Conservation (phyloP, 2,888 invertebrate genomes). For the Brassicogethes aeneus region DNA sequence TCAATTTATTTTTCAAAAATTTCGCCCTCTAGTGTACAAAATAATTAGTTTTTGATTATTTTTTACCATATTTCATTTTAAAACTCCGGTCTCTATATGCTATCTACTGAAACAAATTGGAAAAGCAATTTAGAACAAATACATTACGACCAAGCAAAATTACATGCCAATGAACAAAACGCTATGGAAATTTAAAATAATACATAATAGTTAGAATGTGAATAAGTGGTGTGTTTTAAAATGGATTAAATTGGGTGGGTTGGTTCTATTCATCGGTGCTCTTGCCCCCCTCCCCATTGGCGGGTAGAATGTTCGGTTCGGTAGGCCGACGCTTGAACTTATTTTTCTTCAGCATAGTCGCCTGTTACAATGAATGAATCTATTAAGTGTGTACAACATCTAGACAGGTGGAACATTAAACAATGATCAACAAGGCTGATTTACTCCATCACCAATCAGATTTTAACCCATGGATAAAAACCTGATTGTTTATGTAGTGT, state of each 20-base stretch:
- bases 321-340: slow-evolving; percentile 95
- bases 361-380: slow-evolving; percentile 53
- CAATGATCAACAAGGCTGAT: too few relatives aligned
- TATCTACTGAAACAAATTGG: slow-evolving; percentile 15
- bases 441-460: too few relatives aligned
- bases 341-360: slow-evolving; percentile 99
- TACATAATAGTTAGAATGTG: slow-evolving; percentile 17
- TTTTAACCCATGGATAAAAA: too few relatives aligned
- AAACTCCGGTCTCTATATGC: too few relatives aligned
- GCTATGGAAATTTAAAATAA: slow-evolving; percentile 12
- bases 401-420: slow-evolving; percentile 12
- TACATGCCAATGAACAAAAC: slow-evolving; percentile 20
- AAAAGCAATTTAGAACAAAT: slow-evolving; percentile 16
- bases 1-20: too few relatives aligned
- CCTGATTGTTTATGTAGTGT: too few relatives aligned
- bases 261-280: slow-evolving; percentile 49
- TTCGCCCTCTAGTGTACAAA: too few relatives aligned
- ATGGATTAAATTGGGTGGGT: slow-evolving; percentile 23
- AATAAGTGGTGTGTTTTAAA: slow-evolving; percentile 20
- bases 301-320: slow-evolving; percentile 66
- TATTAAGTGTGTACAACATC: slow-evolving; percentile 17
- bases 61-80: too few relatives aligned
- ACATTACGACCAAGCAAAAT: slow-evolving; percentile 20
- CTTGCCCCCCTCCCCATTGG: slow-evolving; percentile 63
- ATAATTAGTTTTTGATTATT: too few relatives aligned